Base-by-base conservation (phyloP, 2,113 vertebrate genomes). In the Orycteropus afer region DNA sequence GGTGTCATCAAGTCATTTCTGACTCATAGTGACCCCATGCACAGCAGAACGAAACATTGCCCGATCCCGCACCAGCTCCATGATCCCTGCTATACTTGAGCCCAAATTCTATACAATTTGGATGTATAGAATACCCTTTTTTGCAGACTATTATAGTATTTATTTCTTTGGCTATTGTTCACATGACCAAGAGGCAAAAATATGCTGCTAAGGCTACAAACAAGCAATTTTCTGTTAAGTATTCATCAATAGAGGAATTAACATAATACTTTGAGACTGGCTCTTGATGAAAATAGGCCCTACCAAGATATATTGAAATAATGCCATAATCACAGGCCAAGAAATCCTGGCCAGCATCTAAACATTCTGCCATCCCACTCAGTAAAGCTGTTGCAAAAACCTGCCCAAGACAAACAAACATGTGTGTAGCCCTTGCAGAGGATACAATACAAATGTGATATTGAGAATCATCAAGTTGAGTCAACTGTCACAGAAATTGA, bases 161-260 rank as follows among this genome's bases (percentile, higher is more conserved):
- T 61, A 73, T 91, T 12, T 86, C 37, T 95, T 94, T 92, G 87
- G 45, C 49, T 83, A 8, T 32, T 95, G 23, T 59, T 95, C 51
- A 90, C 63, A 86, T 91, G 61, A 93, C 53, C 67, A 94, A 90
- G 45, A 71, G 67, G 34, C 74, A 94, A 90, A 96, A 92, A 92
- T 78, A 89, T 77, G 27, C 57, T 84, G 15, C 42, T 71, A 55
- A 74, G 29, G 14, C 40, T 69, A 85, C 25, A 90, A 49, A 65
- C 42, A 85, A 83, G 65, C 45, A 74, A 69, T 87, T 65, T 88
- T 2, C 49, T 79, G 11, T 63, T 37, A 49, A 57, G 22, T 34
- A 6, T 37, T 89, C 37, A 92, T 49, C 42, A 13, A 53, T 47
- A 45, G 40, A 49, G 86, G 77, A 90, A 94, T 87, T 82, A 77